These are phyloP conservation scores for Chelonus insularis DNA, from an alignment of 1,140 invertebrate species.

Conservation along the genomic window DNA sequence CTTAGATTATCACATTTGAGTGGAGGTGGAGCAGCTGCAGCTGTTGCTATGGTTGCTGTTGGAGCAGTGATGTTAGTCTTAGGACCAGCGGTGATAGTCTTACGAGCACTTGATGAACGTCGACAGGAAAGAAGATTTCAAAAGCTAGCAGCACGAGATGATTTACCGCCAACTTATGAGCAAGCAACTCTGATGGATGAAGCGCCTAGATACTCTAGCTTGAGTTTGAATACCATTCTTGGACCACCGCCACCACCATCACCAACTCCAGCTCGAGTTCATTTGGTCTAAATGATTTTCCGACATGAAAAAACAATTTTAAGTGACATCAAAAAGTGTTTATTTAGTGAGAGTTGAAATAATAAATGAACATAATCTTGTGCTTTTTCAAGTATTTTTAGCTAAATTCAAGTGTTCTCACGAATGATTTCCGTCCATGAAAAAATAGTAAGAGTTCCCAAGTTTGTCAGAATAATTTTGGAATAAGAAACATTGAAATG, in stretches of 20 bases:
- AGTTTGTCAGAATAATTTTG: not conserved
- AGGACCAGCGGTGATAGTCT: conserved; percentile 39
- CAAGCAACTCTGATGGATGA: conserved; percentile 41
- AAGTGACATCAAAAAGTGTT: no score
- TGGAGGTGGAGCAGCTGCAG: conserved; percentile 35
- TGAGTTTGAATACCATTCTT: conserved; percentile 35
- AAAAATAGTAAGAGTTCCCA: not conserved
- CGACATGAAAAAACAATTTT: not conserved
- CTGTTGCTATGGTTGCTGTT: conserved; percentile 41
- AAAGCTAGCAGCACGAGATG: conserved; percentile 32
- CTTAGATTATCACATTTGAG: conserved; percentile 29
- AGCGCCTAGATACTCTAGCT: conserved; percentile 44
- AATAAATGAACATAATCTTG: no score
- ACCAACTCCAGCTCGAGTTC: conserved; percentile 18
- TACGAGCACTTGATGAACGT: conserved; percentile 38
- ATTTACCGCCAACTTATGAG: conserved; percentile 43
- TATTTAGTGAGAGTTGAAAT: no score
- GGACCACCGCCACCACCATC: conserved; percentile 27
- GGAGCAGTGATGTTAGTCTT: conserved; percentile 43
- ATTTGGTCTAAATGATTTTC: conserved; percentile 7
- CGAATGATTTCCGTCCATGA: not conserved
- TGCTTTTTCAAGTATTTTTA: no score
- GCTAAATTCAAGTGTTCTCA: no score
- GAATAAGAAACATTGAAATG: not conserved
- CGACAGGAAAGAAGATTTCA: conserved; percentile 37